Conservation (phyloP, 2,888 invertebrate genomes). For the Cosmia trapezina region DNA sequence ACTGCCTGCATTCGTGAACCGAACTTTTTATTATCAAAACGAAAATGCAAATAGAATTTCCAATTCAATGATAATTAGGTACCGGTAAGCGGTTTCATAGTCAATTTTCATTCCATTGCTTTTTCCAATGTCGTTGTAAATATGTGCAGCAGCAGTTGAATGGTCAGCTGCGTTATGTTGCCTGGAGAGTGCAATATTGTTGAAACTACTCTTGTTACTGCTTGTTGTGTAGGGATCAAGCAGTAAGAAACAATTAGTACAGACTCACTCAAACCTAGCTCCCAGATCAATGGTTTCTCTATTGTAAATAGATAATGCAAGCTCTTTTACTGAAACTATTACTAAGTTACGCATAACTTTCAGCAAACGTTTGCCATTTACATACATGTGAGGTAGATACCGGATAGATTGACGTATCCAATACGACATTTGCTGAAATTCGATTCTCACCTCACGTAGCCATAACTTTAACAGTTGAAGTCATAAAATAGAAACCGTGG, state of each 20-base stretch:
- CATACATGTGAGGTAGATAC: conserved; percentile 33
- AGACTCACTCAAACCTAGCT: neutral
- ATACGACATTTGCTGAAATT: conserved; percentile 60
- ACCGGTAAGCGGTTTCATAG: conserved; percentile 19
- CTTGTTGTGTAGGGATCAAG: neutral
- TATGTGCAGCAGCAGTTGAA: conserved; percentile 26
- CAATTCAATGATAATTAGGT: conserved; percentile 34
- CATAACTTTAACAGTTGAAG: conserved; percentile 72
- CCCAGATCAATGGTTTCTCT: neutral
- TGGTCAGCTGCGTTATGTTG: neutral
- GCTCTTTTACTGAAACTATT: too few relatives aligned
- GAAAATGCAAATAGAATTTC: conserved; percentile 42
- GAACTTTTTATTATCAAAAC: conserved; percentile 21
- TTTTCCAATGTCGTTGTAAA: conserved; percentile 22
- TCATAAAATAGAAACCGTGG: conserved; percentile 75
- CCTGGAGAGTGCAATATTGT: neutral
- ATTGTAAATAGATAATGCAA: too few relatives aligned
- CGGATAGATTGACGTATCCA: conserved; percentile 42
- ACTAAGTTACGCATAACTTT: conserved; percentile 4
- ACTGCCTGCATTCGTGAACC: conserved; percentile 20
- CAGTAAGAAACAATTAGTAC: too few relatives aligned
- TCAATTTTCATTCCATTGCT: conserved; percentile 16
- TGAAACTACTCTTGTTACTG: neutral
- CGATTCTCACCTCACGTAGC: conserved; percentile 66
- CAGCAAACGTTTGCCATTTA: conserved; percentile 26